Percentiles rank a stretch among this genome's conserved stretches.
phyloP scores from a whole-genome alignment of 2,888 invertebrate genomes.

The Napeogenes sylphis region DNA sequence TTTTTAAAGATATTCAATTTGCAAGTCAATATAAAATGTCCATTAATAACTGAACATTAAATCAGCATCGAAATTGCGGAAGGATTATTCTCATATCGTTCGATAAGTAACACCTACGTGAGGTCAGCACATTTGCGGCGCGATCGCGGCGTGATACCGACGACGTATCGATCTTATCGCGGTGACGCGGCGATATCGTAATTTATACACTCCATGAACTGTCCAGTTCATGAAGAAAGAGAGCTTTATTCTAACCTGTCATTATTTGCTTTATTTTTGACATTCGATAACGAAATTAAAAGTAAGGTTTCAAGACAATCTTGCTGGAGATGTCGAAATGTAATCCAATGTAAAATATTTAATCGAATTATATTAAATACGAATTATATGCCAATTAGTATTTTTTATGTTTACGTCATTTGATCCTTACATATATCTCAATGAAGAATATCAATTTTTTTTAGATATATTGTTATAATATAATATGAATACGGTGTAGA shows the following conservation, averaged over 20 bases:
- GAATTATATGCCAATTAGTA: too few species aligned
- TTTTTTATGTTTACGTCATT: too few species aligned
- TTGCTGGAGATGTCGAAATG: neutral
- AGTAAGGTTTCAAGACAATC: conserved; percentile 13
- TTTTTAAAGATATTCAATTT: too few species aligned
- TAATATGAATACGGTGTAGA: too few species aligned
- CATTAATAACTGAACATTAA: conserved; percentile 1
- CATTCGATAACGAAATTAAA: conserved; percentile 25
- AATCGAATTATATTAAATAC: neutral
- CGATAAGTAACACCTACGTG: conserved; percentile 66
- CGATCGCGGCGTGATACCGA: conserved; percentile 74
- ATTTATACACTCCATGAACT: conserved; percentile 63
- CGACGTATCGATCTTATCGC: conserved; percentile 70
- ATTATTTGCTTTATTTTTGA: conserved; percentile 55
- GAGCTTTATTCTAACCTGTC: conserved; percentile 54
- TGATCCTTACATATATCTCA: too few species aligned
- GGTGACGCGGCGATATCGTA: conserved; percentile 67
- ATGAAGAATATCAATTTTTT: too few species aligned
- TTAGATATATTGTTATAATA: too few species aligned
- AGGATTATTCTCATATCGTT: conserved; percentile 48
- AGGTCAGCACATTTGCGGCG: conserved; percentile 69
- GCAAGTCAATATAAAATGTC: too few species aligned
- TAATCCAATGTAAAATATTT: conserved; percentile 1
- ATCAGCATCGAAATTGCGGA: conserved; percentile 7
- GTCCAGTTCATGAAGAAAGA: conserved; percentile 58